Conservation (phyloP, 2,113 vertebrate species). For the Ctenodactylus gundi region DNA sequence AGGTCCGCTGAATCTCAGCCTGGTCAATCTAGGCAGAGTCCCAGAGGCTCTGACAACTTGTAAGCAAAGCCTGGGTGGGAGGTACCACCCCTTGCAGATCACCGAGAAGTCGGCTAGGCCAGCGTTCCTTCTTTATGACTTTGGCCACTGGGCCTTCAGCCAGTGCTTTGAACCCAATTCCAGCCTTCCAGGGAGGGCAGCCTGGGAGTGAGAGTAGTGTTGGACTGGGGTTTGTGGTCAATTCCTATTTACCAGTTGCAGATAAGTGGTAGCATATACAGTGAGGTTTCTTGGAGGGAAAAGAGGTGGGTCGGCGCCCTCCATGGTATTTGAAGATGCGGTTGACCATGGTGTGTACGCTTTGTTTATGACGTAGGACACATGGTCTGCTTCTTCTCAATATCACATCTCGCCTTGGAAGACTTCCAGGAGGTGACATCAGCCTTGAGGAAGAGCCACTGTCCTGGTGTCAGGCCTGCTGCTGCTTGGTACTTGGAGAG, state of each 20-base stretch:
- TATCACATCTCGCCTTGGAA: conserved; percentile 72
- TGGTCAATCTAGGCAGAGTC: neutral
- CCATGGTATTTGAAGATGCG: conserved; percentile 68
- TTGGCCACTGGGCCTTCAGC: neutral
- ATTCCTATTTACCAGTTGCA: neutral
- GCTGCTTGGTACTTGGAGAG: conserved; percentile 76
- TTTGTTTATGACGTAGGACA: conserved; percentile 76
- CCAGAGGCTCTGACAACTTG: neutral
- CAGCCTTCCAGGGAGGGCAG: neutral
- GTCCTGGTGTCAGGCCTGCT: conserved; percentile 36
- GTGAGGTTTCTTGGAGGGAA: neutral
- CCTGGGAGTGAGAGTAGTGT: neutral
- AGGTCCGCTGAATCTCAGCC: neutral
- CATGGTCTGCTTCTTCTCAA: conserved; percentile 78
- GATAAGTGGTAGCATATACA: too few species aligned
- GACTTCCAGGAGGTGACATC: conserved; percentile 61
- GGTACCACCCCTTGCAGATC: neutral
- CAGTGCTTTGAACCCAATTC: neutral
- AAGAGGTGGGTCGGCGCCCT: neutral
- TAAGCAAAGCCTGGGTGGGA: neutral
- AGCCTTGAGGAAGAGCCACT: conserved; percentile 70
- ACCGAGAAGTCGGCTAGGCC: neutral
- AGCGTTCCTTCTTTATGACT: neutral
- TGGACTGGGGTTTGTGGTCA: neutral
- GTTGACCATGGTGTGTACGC: conserved; percentile 77